Base-by-base conservation (phyloP, 2,797 vertebrate genomes). In the Eremophila alpestris region DNA sequence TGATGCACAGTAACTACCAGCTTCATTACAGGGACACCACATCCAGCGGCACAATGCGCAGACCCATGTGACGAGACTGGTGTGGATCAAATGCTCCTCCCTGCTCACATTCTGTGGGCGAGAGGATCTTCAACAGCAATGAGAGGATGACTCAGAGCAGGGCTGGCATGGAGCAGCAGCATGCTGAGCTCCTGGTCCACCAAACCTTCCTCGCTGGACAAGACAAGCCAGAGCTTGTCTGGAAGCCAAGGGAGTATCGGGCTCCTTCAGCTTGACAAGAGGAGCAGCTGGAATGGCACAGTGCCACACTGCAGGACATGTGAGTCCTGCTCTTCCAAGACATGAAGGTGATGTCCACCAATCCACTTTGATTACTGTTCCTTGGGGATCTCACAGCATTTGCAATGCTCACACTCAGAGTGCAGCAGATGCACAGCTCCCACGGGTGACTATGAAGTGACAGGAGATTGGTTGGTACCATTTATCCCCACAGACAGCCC, bases 1-100 rank as follows among this genome's bases (percentile, higher is more conserved):
- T 95, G 71, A 71, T 40, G 91, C 95, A 93, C 93, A 80, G 91
- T 95, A 97, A 96, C 90, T 87, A 77, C 77, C 82, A 84, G 87
- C 41, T 92, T 95, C 95, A 95, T 97, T 97, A 95, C 13, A 8
- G 65, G 93, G 88, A 93, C 0, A 24, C 84, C 91, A 85, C 70
- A 94, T 87, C 85, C 95, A 80, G 81, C 0, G 1, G 85, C 3
- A 6, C 89, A 85, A 94, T 62, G 92, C 4, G 2, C 91, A 93
- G 91, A 92, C 62, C 93, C 80, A 20, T 43, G 91, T 41, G 12
- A 93, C 0, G 13, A 74, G 92, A 90, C 54, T 0, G 0, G 54
- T 55, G 70, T 0, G 0, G 80, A 70, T 82, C 10, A 7, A 73
- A 67, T 0, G 1, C 65, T 76, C 56, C 60, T 94, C 81, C 73